Percentiles rank a stretch among this genome's conserved stretches.
Evolutionary conservation across 2,797 vertebrate genomes (phyloP).

Genomic region (Darevskia nairensis): DNA sequence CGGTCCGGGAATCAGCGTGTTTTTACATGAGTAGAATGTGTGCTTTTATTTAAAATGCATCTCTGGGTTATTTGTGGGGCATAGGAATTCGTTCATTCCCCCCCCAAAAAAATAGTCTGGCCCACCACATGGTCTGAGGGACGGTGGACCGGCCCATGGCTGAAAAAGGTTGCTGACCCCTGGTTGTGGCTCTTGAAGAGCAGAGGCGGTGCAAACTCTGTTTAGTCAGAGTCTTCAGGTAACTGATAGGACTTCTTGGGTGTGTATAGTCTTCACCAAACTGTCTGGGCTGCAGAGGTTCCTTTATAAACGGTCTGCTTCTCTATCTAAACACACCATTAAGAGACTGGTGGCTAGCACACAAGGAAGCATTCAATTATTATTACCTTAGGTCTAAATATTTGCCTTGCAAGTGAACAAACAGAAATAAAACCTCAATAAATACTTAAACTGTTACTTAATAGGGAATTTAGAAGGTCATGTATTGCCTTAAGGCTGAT

Average conservation of each 20-base stretch:
- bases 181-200: neutral
- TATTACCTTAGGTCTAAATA: neutral
- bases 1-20: no score
- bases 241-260: neutral
- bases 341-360: neutral
- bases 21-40: no score
- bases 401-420: neutral
- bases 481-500: neutral
- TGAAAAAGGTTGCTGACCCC: no score
- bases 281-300: neutral
- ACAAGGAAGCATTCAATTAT: neutral
- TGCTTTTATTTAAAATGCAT: no score
- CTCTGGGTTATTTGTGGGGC: no score
- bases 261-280: neutral
- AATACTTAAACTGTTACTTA: slow-evolving; percentile 7
- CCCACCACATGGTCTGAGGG: no score
- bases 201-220: neutral
- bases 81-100: no score
- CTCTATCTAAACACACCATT: slow-evolving; percentile 3
- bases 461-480: neutral
- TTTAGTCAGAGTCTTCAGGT: neutral
- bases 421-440: slow-evolving; percentile 7
- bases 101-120: no score
- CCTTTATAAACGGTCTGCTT: slow-evolving; percentile 1
- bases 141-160: no score